phyloP scores from a whole-genome alignment of 2,888 invertebrate genomes.

The Limnephilus auricula region DNA sequence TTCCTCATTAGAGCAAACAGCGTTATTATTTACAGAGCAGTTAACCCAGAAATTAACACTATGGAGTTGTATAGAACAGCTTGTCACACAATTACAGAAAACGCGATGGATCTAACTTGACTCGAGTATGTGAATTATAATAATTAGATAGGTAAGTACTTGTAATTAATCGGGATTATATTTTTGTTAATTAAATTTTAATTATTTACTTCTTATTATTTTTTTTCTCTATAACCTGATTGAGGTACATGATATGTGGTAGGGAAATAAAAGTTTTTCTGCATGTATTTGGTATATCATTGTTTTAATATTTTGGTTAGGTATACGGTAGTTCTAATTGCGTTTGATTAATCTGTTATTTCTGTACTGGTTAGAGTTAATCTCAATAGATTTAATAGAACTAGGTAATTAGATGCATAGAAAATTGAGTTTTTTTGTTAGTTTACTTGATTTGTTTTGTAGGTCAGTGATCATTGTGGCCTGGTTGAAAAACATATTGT shows the following conservation, averaged over 20 bases:
- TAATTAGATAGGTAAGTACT: background rate
- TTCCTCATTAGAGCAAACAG: background rate
- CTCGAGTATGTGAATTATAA: background rate
- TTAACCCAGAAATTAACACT: background rate
- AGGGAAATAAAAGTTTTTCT: background rate
- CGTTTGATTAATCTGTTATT: background rate
- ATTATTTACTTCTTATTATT: background rate
- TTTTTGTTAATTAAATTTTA: background rate
- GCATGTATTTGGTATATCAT: background rate
- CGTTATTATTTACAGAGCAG: background rate
- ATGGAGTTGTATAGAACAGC: background rate
- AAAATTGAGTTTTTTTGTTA: background rate
- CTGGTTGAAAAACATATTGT: no score
- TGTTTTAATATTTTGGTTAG: background rate
- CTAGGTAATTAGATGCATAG: background rate
- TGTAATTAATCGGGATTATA: background rate
- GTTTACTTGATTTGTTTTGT: background rate
- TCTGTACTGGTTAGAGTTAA: background rate
- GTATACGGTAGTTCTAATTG: background rate
- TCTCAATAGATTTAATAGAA: background rate
- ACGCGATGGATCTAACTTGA: background rate
- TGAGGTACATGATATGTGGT: background rate
- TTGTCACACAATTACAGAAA: background rate
- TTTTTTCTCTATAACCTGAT: background rate
- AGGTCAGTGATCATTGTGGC: background rate